Evolutionary conservation across 1,140 invertebrate genomes (phyloP).

Genomic region (Scaptomyza montana): DNA sequence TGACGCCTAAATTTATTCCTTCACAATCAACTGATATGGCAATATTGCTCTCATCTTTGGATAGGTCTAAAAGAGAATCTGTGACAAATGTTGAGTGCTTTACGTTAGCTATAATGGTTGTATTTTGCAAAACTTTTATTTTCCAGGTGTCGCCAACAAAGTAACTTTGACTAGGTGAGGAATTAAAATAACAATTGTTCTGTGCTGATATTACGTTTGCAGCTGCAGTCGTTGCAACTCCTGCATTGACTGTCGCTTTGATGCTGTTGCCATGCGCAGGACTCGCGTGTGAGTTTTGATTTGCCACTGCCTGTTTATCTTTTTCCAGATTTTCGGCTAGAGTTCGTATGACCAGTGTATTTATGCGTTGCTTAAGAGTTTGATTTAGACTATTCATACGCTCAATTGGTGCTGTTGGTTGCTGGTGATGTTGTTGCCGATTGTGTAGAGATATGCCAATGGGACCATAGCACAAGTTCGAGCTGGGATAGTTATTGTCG

Average conservation of each 20-base stretch:
- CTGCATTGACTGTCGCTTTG: slow-evolving; percentile 68
- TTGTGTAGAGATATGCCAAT: slow-evolving; percentile 26
- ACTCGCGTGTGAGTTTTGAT: slow-evolving; percentile 81
- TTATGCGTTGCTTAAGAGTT: slow-evolving; percentile 93
- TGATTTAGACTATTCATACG: slow-evolving; percentile 86
- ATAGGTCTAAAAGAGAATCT: slow-evolving; percentile 89
- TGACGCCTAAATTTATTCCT: slow-evolving; percentile 94
- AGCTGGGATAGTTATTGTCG: slow-evolving; percentile 78
- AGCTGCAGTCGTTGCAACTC: slow-evolving; percentile 42
- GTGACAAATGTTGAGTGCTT: slow-evolving; percentile 91
- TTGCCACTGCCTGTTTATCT: slow-evolving; percentile 87
- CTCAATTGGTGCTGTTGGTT: slow-evolving; percentile 83
- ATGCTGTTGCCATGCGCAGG: slow-evolving; percentile 83
- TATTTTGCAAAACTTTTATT: slow-evolving; percentile 91
- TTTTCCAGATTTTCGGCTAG: slow-evolving; percentile 95
- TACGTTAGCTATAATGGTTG: slow-evolving; percentile 90
- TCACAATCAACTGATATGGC: slow-evolving; percentile 94
- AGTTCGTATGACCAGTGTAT: slow-evolving; percentile 93
- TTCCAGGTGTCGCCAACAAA: slow-evolving; percentile 90
- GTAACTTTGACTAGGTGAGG: slow-evolving; percentile 84
- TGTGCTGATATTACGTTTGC: slow-evolving; percentile 44
- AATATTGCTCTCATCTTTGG: slow-evolving; percentile 85
- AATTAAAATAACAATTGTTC: slow-evolving; percentile 54
- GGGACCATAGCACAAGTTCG: slow-evolving; percentile 65
- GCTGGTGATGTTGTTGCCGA: slow-evolving; percentile 38